phyloP scores from a whole-genome alignment of 2,113 vertebrate species.

The Cairina moschata region DNA sequence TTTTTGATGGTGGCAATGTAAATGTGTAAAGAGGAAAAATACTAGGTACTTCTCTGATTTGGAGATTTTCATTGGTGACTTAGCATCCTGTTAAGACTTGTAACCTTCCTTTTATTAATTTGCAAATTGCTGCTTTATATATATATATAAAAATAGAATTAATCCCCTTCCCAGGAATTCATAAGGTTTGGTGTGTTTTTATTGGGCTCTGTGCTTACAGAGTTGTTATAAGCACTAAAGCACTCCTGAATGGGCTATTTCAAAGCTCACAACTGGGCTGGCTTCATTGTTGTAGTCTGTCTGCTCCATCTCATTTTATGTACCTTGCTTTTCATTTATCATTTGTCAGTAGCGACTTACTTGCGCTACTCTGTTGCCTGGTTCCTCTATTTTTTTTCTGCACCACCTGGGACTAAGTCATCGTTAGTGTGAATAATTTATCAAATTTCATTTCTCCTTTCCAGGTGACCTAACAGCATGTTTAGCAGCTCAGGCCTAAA shows the following conservation, averaged over 20 bases:
- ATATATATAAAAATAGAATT: too few relatives aligned
- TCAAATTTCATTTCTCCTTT: neutral
- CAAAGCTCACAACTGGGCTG: neutral
- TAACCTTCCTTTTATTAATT: neutral
- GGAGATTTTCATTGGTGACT: neutral
- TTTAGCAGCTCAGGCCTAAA: neutral
- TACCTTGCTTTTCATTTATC: neutral
- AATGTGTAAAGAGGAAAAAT: neutral
- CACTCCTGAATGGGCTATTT: neutral
- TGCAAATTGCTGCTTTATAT: neutral
- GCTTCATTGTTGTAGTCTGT: neutral
- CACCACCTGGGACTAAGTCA: neutral
- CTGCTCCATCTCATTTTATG: neutral
- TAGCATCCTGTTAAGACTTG: neutral
- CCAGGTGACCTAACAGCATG: neutral
- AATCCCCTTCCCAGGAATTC: neutral
- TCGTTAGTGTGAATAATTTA: neutral
- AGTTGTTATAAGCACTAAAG: neutral
- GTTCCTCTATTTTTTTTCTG: neutral
- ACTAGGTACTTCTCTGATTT: neutral
- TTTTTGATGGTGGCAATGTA: neutral
- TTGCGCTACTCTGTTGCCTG: neutral
- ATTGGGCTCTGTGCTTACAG: neutral
- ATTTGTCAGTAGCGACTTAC: neutral
- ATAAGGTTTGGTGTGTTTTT: neutral